Evolutionary conservation across 2,888 invertebrate genomes (phyloP), one percentile per base, ranked within the genome.

Genomic region (Standfussiana lucernea): DNA sequence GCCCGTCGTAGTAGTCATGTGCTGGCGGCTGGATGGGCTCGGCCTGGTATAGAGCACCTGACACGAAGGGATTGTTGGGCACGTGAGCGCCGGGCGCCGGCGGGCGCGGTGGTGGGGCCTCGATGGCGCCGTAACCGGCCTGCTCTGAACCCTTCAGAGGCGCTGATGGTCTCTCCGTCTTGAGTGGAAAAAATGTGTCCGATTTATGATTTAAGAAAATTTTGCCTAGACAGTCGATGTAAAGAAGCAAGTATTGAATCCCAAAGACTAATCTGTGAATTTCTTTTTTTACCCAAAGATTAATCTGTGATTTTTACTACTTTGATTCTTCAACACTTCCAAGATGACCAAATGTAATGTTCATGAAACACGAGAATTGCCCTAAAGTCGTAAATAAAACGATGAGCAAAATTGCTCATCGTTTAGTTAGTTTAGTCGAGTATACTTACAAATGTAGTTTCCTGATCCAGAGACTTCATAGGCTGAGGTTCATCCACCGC

Each of bases 361-460:
- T 50, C 50, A 24, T 10, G 24, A 8, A 11, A 53, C 53, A 24
- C 4, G 21, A 61, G 21, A 61, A 61, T 10, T 8, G 8, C 21
- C 10, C 0, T 4, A 61, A 35, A 35, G 11, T 61, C 21, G 10
- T 32, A 61, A 61, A n/a, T n/a, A n/a, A n/a, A n/a, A n/a, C n/a
- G n/a, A n/a, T n/a, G n/a, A n/a, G n/a, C n/a, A n/a, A n/a, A n/a
- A n/a, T n/a, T n/a, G n/a, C n/a, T n/a, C n/a, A n/a, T n/a, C n/a
- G n/a, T n/a, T n/a, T n/a, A n/a, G n/a, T n/a, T n/a, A n/a, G n/a
- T n/a, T n/a, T n/a, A n/a, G n/a, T n/a, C n/a, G n/a, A n/a, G n/a
- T n/a, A n/a, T n/a, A 95, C 97, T 97, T 96, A 98, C 98, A 88
- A 98, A 97, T 77, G 97, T 97, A 45, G 98, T 98, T 92, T 98